These are phyloP conservation scores for Pollenia griseotomentosa DNA, from an alignment of 2,888 invertebrate genomes.

Conservation along the genomic window DNA sequence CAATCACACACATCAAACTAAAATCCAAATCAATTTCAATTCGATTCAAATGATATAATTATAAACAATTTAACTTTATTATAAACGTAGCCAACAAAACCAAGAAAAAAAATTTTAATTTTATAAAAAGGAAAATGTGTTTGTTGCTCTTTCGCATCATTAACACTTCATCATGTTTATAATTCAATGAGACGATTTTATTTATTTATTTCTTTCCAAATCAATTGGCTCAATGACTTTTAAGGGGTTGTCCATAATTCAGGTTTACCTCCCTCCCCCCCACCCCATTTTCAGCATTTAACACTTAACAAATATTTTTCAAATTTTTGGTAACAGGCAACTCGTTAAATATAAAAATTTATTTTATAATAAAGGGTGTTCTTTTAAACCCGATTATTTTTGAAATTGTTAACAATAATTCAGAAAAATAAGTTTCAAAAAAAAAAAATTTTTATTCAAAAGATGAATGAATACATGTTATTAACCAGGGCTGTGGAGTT, in stretches of 20 bases:
- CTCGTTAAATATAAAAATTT: too few relatives aligned
- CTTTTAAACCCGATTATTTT: too few relatives aligned
- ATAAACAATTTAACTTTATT: slow-evolving; percentile 48
- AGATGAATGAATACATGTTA: too few relatives aligned
- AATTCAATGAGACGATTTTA: slow-evolving; percentile 27
- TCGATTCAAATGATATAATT: not conserved
- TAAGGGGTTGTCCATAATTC: not conserved
- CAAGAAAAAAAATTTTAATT: not conserved
- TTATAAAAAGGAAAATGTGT: not conserved
- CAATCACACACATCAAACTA: not conserved
- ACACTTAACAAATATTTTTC: not conserved
- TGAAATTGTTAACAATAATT: too few relatives aligned
- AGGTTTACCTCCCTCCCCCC: not conserved
- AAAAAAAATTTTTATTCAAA: too few relatives aligned
- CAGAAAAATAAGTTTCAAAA: too few relatives aligned
- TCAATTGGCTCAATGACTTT: not conserved
- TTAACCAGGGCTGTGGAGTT: too few relatives aligned
- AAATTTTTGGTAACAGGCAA: not conserved
- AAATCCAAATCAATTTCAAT: not conserved
- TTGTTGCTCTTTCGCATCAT: slow-evolving; percentile 36
- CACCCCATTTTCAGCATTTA: not conserved
- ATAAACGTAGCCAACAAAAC: slow-evolving; percentile 1
- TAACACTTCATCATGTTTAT: slow-evolving; percentile 52
- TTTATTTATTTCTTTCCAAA: slow-evolving; percentile 1
- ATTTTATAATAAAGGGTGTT: too few relatives aligned